Base-by-base conservation (phyloP, 1,140 invertebrate genomes). In the Euura saliciscinereae region DNA sequence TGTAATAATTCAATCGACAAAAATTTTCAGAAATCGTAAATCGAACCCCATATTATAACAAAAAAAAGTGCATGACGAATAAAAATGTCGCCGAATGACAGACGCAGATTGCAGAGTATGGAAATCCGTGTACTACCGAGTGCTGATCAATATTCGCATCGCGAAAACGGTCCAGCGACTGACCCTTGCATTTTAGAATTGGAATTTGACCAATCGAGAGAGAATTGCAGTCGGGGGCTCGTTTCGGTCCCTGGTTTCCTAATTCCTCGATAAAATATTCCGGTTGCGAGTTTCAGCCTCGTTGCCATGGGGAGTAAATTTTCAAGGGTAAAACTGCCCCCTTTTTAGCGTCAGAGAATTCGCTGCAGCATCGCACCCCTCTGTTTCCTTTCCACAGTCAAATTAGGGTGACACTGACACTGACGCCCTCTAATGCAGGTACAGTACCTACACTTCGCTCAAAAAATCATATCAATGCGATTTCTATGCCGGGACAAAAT, bases 141-240 rank as follows among this genome's bases (percentile, higher is more conserved):
- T 28, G 28, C 72, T 72, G 77, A 76, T 81, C 74, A 79, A 72
- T 78, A 82, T 80, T 80, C 75, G 73, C 44, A 66, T 74, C 68
- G 74, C 75, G 76, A 80, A 28, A 28, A 80, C 76, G 76, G 77
- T 75, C 28, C 28, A 28, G 28, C 28, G 28, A 28, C 28, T 28
- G 74, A 79, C 77, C 73, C 79, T 81, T 80, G 80, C 79, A 79
- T 80, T 81, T 80, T 80, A 75, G 66, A 77, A 81, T 80, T 80
- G 73, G 73, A 74, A 69, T 6, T 3, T 11, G 51, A 0, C 10
- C 13, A 28, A 28, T 28, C 28, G 28, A 28, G 28, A 1, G 28
- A 28, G 28, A 28, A 28, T 28, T 28, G 28, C 28, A 28, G 28
- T 28, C 28, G 51, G 3, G n/a, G 51, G 51, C 4, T 11, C 13